Conservation (phyloP, 2,113 vertebrate species). For the Micronisus gabar region DNA sequence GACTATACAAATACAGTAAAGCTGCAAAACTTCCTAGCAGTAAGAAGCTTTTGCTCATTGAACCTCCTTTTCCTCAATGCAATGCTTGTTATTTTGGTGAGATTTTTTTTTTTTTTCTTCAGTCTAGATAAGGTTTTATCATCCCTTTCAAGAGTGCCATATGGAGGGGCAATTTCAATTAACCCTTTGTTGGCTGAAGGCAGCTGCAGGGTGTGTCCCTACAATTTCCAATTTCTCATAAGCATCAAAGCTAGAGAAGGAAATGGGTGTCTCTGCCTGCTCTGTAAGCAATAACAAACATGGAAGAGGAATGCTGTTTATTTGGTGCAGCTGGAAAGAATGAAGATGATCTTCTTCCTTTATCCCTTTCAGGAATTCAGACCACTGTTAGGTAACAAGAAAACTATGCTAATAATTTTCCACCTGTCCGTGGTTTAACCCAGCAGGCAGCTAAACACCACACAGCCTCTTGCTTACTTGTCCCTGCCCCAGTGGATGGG, state of each 20-base stretch:
- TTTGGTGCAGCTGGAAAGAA: conserved; percentile 62
- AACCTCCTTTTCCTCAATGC: not conserved
- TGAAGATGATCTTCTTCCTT: conserved; percentile 54
- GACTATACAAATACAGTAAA: not conserved
- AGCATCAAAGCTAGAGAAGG: conserved; percentile 21
- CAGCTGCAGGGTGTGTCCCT: not conserved
- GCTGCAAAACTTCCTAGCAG: not conserved
- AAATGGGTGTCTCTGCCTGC: not conserved
- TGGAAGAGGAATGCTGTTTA: conserved; percentile 65
- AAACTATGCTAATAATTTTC: conserved; percentile 64
- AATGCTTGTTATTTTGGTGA: not conserved
- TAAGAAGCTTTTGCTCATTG: not conserved
- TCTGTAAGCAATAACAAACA: conserved; percentile 57
- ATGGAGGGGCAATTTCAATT: not conserved
- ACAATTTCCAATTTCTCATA: conserved; percentile 9
- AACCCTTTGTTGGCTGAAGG: not conserved
- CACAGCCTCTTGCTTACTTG: too few species aligned
- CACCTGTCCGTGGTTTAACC: not conserved
- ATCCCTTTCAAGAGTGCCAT: not conserved
- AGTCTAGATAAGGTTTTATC: conserved; percentile 1
- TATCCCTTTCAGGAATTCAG: conserved; percentile 60
- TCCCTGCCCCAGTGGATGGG: too few species aligned
- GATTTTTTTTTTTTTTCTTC: not conserved
- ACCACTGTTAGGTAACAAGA: conserved; percentile 58
- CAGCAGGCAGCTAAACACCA: too few species aligned